Conservation (phyloP, 2,113 vertebrate species). For the Hemibates koningsi region DNA sequence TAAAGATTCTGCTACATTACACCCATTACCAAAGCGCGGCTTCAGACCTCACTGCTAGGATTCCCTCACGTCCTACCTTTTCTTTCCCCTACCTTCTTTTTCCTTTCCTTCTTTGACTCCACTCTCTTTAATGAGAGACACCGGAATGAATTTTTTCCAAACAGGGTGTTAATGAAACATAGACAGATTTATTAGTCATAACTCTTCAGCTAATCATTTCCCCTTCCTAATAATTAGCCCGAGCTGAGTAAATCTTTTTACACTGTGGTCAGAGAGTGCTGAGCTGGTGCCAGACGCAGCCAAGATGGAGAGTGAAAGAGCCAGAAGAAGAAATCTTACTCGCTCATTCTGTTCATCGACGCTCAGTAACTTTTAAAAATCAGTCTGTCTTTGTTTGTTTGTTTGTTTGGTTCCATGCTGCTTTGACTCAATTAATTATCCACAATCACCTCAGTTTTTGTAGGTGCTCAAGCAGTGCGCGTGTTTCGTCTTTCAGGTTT, state of each 20-base stretch:
- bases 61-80: background rate
- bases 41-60: background rate
- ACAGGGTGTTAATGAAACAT: constrained; percentile 68
- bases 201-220: constrained; percentile 66
- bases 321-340: background rate
- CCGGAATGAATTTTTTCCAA: constrained; percentile 61
- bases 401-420: background rate
- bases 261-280: constrained; percentile 47
- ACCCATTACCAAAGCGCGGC: constrained; percentile 20
- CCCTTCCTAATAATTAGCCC: constrained; percentile 61
- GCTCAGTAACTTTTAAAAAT: background rate
- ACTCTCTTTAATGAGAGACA: constrained; percentile 56
- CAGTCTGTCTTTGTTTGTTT: background rate
- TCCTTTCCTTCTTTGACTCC: constrained; percentile 4
- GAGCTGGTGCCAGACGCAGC: constrained; percentile 28
- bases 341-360: background rate
- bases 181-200: constrained; percentile 68
- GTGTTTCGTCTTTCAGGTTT: background rate
- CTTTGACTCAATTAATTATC: constrained; percentile 26
- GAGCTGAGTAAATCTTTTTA: constrained; percentile 65
- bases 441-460: constrained; percentile 4
- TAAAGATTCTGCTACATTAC: constrained; percentile 25
- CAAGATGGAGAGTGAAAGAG: background rate
- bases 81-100: background rate
- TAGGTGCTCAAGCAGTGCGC: background rate